Evolutionary conservation across 92 coral and sea anemone genomes (phyloP), one percentile per base, ranked within the genome.

Genomic region (Heteractis magnifica): DNA sequence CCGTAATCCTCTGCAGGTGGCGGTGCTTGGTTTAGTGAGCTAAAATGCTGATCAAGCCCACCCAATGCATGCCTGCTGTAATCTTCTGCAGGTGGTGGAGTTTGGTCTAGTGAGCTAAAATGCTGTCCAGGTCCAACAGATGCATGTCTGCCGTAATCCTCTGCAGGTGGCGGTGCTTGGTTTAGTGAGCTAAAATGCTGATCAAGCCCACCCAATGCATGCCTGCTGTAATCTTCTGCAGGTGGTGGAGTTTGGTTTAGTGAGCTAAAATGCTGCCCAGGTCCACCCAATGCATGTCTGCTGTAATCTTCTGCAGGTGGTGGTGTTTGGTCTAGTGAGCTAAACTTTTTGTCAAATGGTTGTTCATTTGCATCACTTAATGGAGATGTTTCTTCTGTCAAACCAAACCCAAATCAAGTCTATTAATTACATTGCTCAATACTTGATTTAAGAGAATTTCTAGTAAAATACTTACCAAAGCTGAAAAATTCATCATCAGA

Each of bases 401-500:
- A 64, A 64, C n/a, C 71, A 18, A 64, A 64, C 5, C 44, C 44
- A 34, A 34, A 34, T 34, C 44, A 34, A 34, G 44, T 34, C 44
- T 34, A 34, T 34, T 34, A 34, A 34, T 34, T 34, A 34, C 44
- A 0, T 34, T 34, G 44, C 44, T 34, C 44, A 34, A 34, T 34
- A 34, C 1, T 2, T 5, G 20, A 18, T 4, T 15, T 18, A 18
- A 19, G 8, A 19, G 71, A 6, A 19, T 64, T 1, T 64, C 71
- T 15, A 64, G 26, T 3, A 18, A n/a, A 64, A 64, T 64, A 16
- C 71, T 64, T 64, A 64, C 71, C 71, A 64, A 18, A 64, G 26
- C 71, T 64, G 41, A 5, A 64, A 64, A 64, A 64, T 64, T 64
- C 71, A 18, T 64, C 71, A 16, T 64, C 71, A 64, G 71, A 64